Evolutionary conservation across 2,888 invertebrate species (phyloP).

Genomic region (Onthophagus sagittarius): DNA sequence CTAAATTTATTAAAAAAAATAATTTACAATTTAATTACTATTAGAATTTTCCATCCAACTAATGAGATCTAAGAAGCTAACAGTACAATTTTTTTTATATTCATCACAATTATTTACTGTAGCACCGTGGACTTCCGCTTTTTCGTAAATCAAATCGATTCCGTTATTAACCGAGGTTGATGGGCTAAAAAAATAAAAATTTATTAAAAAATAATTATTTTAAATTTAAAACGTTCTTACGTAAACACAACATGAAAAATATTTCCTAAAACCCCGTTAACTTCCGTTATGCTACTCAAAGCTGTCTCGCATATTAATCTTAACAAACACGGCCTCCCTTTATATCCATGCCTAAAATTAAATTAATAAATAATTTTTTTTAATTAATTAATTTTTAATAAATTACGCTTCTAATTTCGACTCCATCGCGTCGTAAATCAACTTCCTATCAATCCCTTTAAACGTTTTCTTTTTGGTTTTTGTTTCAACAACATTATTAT

Average conservation of each 20-base stretch:
- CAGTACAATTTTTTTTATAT: conserved; percentile 52
- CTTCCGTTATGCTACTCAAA: conserved; percentile 60
- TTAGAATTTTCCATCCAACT: conserved; percentile 31
- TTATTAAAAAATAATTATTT: neutral
- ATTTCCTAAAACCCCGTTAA: conserved; percentile 64
- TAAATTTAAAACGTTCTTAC: conserved; percentile 49
- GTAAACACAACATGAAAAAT: conserved; percentile 69
- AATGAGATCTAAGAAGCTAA: conserved; percentile 56
- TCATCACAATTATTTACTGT: conserved; percentile 50
- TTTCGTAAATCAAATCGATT: conserved; percentile 30
- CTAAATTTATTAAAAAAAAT: neutral
- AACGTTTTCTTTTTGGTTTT: neutral
- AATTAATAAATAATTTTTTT: conserved; percentile 30
- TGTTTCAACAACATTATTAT: neutral
- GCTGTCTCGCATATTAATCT: conserved; percentile 74
- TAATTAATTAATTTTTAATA: conserved; percentile 12
- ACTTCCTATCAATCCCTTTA: conserved; percentile 32
- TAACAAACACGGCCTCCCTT: conserved; percentile 65
- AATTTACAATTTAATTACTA: neutral
- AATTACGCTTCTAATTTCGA: conserved; percentile 38
- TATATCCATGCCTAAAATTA: conserved; percentile 56
- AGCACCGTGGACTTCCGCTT: conserved; percentile 36
- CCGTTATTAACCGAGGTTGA: conserved; percentile 55
- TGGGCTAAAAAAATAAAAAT: conserved; percentile 50
- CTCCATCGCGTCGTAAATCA: conserved; percentile 37